These are phyloP conservation scores for Electrophaes corylata DNA, from an alignment of 2,888 invertebrate genomes.

Conservation along the genomic window DNA sequence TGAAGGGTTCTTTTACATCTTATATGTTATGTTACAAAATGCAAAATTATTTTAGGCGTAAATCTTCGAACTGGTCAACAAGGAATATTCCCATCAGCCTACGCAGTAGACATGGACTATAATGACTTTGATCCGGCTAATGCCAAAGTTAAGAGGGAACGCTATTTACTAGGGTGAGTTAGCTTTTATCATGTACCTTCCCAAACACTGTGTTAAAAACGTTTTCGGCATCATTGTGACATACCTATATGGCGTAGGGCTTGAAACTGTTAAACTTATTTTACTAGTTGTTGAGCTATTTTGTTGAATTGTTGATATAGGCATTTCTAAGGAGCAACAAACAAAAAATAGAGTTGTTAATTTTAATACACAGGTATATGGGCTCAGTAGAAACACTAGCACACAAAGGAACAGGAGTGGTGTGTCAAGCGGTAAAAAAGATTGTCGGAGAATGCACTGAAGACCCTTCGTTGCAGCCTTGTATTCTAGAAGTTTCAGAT, in stretches of 20 bases:
- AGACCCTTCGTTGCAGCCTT: constrained; percentile 90
- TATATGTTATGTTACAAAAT: not conserved
- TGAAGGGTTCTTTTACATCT: too few relatives aligned
- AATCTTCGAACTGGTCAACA: constrained; percentile 96
- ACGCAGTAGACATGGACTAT: constrained; percentile 98
- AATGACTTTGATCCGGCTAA: constrained; percentile 96
- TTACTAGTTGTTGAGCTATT: too few relatives aligned
- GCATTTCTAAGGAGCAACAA: too few relatives aligned
- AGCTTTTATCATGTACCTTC: not conserved
- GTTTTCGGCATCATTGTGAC: not conserved
- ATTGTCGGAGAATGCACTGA: constrained; percentile 88
- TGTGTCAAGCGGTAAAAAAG: constrained; percentile 95
- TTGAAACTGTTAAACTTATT: too few relatives aligned
- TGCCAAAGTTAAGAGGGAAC: constrained; percentile 92
- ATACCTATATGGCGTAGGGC: too few relatives aligned
- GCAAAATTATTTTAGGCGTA: constrained; percentile 87
- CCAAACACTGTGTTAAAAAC: not conserved
- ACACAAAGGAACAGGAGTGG: constrained; percentile 98
- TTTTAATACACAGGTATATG: constrained; percentile 86
- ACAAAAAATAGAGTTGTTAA: too few relatives aligned
- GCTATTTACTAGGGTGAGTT: constrained; percentile 90
- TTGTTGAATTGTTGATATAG: too few relatives aligned
- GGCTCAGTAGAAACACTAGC: constrained; percentile 98
- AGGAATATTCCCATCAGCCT: constrained; percentile 98
- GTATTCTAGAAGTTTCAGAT: constrained; percentile 97